Percentiles rank a stretch among this genome's conserved stretches.
phyloP scores from a whole-genome alignment of 2,888 invertebrate genomes.

The Graphium colonna region DNA sequence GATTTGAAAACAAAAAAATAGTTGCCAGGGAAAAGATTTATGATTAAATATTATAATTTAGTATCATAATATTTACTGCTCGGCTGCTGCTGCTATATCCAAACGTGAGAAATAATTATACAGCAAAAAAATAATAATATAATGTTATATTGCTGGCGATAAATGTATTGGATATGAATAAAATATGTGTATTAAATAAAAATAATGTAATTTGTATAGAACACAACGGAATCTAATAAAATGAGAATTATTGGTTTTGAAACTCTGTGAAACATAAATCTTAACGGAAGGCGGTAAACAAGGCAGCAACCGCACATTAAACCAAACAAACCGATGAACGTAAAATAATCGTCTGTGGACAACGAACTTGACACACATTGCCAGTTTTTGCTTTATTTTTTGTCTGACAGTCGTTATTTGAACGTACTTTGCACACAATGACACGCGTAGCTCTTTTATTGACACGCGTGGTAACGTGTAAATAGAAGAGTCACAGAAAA shows the following conservation, averaged over 20 bases:
- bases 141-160: too few relatives aligned
- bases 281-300: conserved; percentile 13
- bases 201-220: too few relatives aligned
- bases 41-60: too few relatives aligned
- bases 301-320: conserved; percentile 30
- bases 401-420: conserved; percentile 29
- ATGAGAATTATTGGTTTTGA: neutral
- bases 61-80: too few relatives aligned
- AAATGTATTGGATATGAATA: too few relatives aligned
- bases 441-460: neutral
- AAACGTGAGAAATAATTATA: too few relatives aligned
- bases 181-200: neutral
- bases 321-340: conserved; percentile 24
- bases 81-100: too few relatives aligned
- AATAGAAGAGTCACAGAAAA: neutral
- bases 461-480: neutral
- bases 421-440: conserved; percentile 7
- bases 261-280: neutral
- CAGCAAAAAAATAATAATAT: too few relatives aligned
- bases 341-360: conserved; percentile 35
- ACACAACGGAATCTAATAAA: neutral
- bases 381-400: conserved; percentile 19
- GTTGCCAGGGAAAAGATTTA: too few relatives aligned
- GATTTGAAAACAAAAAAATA: too few relatives aligned
- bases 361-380: conserved; percentile 36